Conservation (phyloP, 35 echinoderm and acorn worm genomes). For the Diadema setosum region DNA sequence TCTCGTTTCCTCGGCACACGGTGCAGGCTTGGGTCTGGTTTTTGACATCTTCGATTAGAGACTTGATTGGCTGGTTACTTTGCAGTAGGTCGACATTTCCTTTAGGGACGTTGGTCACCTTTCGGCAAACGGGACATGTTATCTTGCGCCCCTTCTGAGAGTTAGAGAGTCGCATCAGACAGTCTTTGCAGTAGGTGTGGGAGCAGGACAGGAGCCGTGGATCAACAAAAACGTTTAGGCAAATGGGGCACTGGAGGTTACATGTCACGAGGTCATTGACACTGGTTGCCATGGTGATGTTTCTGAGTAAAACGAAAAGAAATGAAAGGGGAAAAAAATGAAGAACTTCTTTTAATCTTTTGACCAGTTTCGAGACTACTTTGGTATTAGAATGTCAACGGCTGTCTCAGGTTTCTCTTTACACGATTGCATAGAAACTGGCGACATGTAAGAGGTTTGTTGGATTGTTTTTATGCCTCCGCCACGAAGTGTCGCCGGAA, state of each 20-base stretch:
- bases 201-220: neutral
- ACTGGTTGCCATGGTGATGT: neutral
- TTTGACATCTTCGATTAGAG: neutral
- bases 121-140: neutral
- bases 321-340: neutral
- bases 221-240: neutral
- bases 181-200: constrained; percentile 1
- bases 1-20: neutral
- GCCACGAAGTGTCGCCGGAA: too few species aligned
- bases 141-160: neutral
- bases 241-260: neutral
- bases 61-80: neutral
- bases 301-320: neutral
- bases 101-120: neutral
- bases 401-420: too few species aligned
- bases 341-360: too few species aligned
- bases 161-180: neutral
- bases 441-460: too few species aligned
- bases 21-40: neutral
- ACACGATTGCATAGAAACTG: too few species aligned
- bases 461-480: too few species aligned
- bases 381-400: too few species aligned
- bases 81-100: neutral
- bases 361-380: too few species aligned
- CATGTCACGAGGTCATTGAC: neutral